Percentiles rank a stretch among this genome's conserved stretches.
Conservation (phyloP, 2,888 invertebrate genomes). For the Ditylenchus weischeri region DNA sequence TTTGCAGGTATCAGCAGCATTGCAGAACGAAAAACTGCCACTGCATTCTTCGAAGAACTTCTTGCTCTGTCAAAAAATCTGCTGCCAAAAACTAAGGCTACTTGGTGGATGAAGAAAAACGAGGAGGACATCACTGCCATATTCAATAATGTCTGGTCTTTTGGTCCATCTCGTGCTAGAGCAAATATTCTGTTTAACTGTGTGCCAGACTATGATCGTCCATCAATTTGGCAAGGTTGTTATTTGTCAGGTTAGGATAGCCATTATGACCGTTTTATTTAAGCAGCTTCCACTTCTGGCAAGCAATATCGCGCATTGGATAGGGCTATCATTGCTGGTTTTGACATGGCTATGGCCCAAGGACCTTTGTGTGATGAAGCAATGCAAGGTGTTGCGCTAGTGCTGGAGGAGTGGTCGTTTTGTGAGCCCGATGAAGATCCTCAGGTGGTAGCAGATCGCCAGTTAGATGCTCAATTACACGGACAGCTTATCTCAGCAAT, state of each 20-base stretch:
- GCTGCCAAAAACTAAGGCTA: conserved; percentile 48
- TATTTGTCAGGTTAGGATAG: background rate
- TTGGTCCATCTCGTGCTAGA: conserved; percentile 83
- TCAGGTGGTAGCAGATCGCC: conserved; percentile 8
- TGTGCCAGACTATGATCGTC: conserved; percentile 67
- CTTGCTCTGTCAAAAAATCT: conserved; percentile 24
- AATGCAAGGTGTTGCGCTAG: conserved; percentile 87
- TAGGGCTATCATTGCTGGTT: conserved; percentile 49
- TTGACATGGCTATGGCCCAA: conserved; percentile 62
- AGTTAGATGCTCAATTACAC: conserved; percentile 37
- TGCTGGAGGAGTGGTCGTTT: conserved; percentile 76
- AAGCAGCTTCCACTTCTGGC: background rate
- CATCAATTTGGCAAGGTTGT: conserved; percentile 31
- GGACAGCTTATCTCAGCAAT: conserved; percentile 88
- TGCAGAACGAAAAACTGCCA: no score
- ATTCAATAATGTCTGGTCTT: conserved; percentile 73
- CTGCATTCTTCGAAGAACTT: conserved; percentile 26
- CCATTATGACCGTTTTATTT: background rate
- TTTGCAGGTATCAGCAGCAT: background rate
- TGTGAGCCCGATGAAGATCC: conserved; percentile 25
- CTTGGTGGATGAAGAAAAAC: conserved; percentile 50
- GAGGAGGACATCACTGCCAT: conserved; percentile 39
- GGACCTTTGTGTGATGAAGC: conserved; percentile 96
- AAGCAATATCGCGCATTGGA: conserved; percentile 40
- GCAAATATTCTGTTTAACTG: conserved; percentile 84